Base-by-base conservation (phyloP, 2,888 invertebrate species). In the Phasia obesa region DNA sequence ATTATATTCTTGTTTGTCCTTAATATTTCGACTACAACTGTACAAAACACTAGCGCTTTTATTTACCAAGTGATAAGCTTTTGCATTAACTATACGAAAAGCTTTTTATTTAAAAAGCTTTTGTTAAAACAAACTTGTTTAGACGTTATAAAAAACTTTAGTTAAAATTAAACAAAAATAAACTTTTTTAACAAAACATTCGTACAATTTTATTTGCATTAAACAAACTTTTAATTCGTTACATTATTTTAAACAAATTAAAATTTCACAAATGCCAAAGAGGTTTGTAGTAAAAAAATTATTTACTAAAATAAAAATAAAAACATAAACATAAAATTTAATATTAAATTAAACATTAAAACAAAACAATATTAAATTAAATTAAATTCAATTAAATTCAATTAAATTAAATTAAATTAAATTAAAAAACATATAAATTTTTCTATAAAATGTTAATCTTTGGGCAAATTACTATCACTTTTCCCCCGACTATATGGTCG, bases 391-490 rank as follows among this genome's bases (percentile, higher is more conserved):
- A 35, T 35, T 11, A 35, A 35, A 11, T 35, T 35, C 11, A 35
- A 11, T 35, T 11, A 11, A 35, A 35, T 35, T 11, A 35, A n/a
- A n/a, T n/a, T n/a, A n/a, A n/a, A n/a, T n/a, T 62, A 6, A 27
- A 27, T 27, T 27, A 5, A 5, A 27, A 31, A 31, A 4, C 21
- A n/a, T 0, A 27, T 38, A 35, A 51, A 23, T 51, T 17, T 92
- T 92, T n/a, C n/a, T n/a, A n/a, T n/a, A n/a, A n/a, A n/a, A n/a
- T n/a, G n/a, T n/a, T n/a, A 96, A 90, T 97, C 96, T 91, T 97
- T 97, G 11, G 97, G 97, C 86, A 97, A 92, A 35, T 96, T 96
- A 88, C 96, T 96, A 89, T 97, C 97, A 91, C 97, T 97, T 90
- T 97, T 97, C 59, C 97, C 97, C 78, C 97, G 93, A 17, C 95